Evolutionary conservation across 2,888 invertebrate genomes (phyloP), one percentile per base, ranked within the genome.

Genomic region (Ichneumoninae sp.): DNA sequence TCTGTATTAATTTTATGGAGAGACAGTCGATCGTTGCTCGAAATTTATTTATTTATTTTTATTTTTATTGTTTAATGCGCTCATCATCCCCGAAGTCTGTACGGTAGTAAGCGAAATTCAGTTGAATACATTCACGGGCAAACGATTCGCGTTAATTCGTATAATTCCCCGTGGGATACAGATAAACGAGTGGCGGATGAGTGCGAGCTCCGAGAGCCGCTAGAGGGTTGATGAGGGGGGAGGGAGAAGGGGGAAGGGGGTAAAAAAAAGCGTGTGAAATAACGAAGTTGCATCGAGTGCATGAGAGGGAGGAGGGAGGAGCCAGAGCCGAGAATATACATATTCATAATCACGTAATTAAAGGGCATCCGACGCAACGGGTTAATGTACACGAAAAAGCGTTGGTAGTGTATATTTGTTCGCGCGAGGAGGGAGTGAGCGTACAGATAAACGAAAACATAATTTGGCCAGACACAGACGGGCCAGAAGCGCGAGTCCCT

Each of bases 271-370:
- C 44, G 79, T 74, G 68, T 74, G 69, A 78, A 78, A 82, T 78
- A 83, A 83, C 83, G 57, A 80, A 80, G 83, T 66, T 54, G 57
- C 75, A 80, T 83, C 57, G 60, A 60, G 22, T 19, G 69, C 50
- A 44, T 30, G 52, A 78, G 72, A 26, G 26, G 60, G 50, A 68
- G 74, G 30, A 70, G 40, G 44, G 54, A 36, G 50, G 22, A 22
- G 50, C 30, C 36, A 52, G 33, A 78, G 69, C 10, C 5, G 78
- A 50, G 62, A 70, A 62, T 85, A 86, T 85, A 82, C 81, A 85
- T 86, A 85, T 86, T 86, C 82, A 85, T 86, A 84, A 86, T 86
- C 69, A 78, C 80, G 80, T 86, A 84, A 86, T 86, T 85, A 85
- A 85, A 86, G 83, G 80, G 80, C 83, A 85, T 82, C 82, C 77